Evolutionary conservation across 2,113 vertebrate genomes (phyloP).

Genomic region (Phyllostomus hastatus): DNA sequence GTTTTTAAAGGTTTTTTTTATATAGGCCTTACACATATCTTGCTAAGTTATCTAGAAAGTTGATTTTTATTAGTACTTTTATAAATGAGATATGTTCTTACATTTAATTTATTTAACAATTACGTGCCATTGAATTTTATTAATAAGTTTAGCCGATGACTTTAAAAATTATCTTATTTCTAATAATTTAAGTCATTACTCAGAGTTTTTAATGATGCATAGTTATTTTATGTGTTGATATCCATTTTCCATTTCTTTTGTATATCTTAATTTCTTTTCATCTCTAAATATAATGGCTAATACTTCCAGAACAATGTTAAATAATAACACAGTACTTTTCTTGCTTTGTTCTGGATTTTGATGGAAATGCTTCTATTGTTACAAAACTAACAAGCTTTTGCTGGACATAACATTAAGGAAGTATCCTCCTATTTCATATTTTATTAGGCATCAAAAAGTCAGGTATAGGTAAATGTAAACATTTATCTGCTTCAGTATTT

Average conservation of each 20-base stretch:
- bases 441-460: not conserved
- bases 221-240: not conserved
- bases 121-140: conserved; percentile 21
- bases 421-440: not conserved
- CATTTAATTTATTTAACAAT: conserved; percentile 23
- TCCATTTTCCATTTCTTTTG: not conserved
- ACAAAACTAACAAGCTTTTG: not conserved
- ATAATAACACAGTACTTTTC: not conserved
- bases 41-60: not conserved
- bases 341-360: not conserved
- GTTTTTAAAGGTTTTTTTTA: not conserved
- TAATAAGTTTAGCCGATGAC: not conserved
- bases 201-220: not conserved
- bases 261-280: not conserved
- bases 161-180: conserved; percentile 12
- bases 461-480: not conserved
- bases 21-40: not conserved
- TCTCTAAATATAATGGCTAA: not conserved
- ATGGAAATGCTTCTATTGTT: not conserved
- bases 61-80: conserved; percentile 2
- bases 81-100: not conserved
- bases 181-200: conserved; percentile 2
- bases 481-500: not conserved
- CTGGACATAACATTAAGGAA: not conserved
- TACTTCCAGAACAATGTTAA: not conserved